These are phyloP conservation scores for Ahaetulla prasina DNA, from an alignment of 2,113 vertebrate genomes.

Conservation along the genomic window DNA sequence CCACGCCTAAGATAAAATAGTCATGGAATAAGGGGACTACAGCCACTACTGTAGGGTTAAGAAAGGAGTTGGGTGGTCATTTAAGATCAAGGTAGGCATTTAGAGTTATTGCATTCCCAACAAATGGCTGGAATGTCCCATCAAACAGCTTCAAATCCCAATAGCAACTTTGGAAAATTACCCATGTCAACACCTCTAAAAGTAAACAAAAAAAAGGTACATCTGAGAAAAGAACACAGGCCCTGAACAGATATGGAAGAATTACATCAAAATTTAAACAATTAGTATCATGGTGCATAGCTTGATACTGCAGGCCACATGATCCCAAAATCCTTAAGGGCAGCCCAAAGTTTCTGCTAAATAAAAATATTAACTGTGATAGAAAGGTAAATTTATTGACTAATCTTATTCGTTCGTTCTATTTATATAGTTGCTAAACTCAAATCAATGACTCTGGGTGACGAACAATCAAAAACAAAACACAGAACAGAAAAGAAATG, in stretches of 20 bases:
- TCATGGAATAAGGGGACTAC: not conserved
- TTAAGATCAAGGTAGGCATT: not conserved
- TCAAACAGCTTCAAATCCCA: not conserved
- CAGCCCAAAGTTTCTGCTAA: not conserved
- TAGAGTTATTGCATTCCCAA: not conserved
- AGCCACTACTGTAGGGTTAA: not conserved
- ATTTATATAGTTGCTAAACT: not conserved
- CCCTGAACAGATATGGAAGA: not conserved
- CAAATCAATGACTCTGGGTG: not conserved
- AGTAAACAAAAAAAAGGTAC: not conserved
- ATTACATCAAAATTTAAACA: not conserved
- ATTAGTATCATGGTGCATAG: not conserved
- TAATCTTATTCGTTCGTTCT: not conserved
- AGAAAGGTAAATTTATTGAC: not conserved
- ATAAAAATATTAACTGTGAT: not conserved
- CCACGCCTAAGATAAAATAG: not conserved
- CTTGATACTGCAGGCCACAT: not conserved
- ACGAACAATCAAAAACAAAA: not conserved
- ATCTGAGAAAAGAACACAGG: not conserved
- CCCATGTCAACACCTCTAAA: not conserved
- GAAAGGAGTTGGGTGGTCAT: not conserved
- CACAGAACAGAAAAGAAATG: not conserved
- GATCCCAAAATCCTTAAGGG: not conserved
- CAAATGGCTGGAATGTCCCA: not conserved
- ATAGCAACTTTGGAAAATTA: not conserved